Conservation (phyloP, 2,797 vertebrate species). For the Lithobates sylvaticus region DNA sequence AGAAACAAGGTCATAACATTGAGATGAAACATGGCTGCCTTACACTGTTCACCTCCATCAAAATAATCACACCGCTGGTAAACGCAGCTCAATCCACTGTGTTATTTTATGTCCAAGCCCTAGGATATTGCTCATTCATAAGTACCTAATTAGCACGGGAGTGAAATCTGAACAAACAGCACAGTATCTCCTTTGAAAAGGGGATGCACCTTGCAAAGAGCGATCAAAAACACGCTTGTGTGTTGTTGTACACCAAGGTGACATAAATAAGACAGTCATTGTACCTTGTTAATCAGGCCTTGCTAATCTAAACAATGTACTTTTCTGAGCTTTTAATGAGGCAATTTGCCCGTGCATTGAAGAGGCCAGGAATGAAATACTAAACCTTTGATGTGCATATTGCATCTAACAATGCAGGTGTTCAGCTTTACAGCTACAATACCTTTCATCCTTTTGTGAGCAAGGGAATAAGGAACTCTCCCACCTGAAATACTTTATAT, state of each 20-base stretch:
- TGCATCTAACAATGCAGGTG: conserved; percentile 82
- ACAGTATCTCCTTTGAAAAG: conserved; percentile 70
- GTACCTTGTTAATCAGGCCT: conserved; percentile 80
- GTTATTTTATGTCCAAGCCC: conserved; percentile 68
- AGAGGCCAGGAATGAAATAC: conserved; percentile 84
- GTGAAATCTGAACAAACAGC: conserved; percentile 67
- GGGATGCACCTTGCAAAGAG: conserved; percentile 84
- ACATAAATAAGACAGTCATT: conserved; percentile 77
- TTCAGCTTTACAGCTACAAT: conserved; percentile 78
- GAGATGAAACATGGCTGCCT: conserved; percentile 65
- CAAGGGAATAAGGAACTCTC: conserved; percentile 70
- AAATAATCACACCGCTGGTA: conserved; percentile 77
- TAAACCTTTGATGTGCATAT: conserved; percentile 87
- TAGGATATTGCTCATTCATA: conserved; percentile 65
- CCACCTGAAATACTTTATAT: conserved; percentile 73
- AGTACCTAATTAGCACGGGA: conserved; percentile 85
- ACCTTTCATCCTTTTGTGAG: conserved; percentile 86
- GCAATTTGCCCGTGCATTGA: conserved; percentile 82
- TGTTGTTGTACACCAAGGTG: conserved; percentile 77
- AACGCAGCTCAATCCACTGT: conserved; percentile 70
- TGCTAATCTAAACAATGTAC: conserved; percentile 86
- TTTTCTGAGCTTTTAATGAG: conserved; percentile 86
- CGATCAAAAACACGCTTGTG: conserved; percentile 75
- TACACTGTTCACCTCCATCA: conserved; percentile 82
- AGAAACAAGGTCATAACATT: conserved; percentile 64